Evolutionary conservation across 2,113 vertebrate species (phyloP).

Genomic region (Scytalopus superciliaris): DNA sequence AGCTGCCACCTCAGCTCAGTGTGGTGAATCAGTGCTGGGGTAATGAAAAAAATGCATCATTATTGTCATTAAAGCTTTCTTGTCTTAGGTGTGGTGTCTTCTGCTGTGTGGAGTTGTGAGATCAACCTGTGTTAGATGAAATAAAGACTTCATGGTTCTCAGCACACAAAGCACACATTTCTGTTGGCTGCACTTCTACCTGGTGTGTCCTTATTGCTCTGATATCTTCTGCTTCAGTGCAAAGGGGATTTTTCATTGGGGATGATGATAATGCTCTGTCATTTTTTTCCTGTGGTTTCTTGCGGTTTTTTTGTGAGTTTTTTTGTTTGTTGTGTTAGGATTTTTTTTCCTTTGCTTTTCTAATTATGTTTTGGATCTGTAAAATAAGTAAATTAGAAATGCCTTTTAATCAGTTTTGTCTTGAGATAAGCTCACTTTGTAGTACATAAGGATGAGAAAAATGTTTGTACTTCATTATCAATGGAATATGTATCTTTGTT

Average conservation of each 20-base stretch:
- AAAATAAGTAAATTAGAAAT: background rate
- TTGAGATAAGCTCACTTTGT: background rate
- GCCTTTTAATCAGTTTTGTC: background rate
- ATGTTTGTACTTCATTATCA: background rate
- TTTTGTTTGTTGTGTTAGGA: background rate
- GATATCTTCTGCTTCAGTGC: background rate
- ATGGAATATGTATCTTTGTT: background rate
- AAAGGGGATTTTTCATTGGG: background rate
- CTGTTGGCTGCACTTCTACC: background rate
- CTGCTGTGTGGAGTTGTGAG: background rate
- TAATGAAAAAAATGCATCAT: background rate
- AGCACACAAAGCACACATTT: background rate
- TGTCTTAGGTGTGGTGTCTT: background rate
- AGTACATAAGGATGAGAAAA: background rate
- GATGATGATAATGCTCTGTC: background rate
- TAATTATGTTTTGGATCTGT: background rate
- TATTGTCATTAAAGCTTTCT: background rate
- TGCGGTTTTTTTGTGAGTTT: fast-evolving
- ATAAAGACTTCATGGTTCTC: background rate
- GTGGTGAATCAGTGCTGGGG: background rate
- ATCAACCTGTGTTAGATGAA: background rate
- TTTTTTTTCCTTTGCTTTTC: background rate
- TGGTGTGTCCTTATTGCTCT: background rate
- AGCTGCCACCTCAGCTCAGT: background rate
- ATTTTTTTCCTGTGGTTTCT: fast-evolving